A percentile compares a stretch with the other conserved stretches of the same genome.
Conservation (phyloP, 2,888 invertebrate species). For the Epirrhoe tristata region DNA sequence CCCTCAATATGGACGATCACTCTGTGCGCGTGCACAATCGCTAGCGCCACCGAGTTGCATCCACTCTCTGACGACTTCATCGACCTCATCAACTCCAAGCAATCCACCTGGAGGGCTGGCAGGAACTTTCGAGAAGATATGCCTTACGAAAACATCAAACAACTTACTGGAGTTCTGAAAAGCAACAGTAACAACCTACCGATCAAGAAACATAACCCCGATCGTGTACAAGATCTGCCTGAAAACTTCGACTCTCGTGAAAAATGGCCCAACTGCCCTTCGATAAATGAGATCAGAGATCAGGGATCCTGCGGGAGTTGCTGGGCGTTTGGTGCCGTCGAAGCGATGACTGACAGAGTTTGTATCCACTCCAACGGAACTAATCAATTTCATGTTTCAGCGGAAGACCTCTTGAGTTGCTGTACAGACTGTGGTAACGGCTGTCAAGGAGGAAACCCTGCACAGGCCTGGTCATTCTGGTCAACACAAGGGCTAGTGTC, state of each 20-base stretch:
- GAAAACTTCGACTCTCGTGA: neutral
- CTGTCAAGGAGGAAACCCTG: neutral
- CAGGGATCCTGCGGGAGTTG: neutral
- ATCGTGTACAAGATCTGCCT: neutral
- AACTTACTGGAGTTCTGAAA: neutral
- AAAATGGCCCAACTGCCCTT: neutral
- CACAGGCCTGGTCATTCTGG: neutral
- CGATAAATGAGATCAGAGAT: neutral
- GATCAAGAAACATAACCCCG: neutral
- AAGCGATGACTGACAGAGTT: neutral
- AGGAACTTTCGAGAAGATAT: neutral
- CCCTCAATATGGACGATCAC: neutral
- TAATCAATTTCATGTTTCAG: neutral
- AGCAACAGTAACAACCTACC: neutral
- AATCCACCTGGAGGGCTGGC: neutral
- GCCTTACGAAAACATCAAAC: neutral
- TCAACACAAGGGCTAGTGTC: neutral
- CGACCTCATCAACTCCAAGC: neutral
- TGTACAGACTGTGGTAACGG: neutral
- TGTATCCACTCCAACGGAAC: neutral
- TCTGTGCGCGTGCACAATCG: neutral
- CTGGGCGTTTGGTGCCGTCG: constrained; percentile 2
- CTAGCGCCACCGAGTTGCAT: neutral
- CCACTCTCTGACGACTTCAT: neutral
- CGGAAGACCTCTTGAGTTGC: neutral